Evolutionary conservation across 2,113 vertebrate genomes (phyloP).

Genomic region (Neomonachus schauinslandi): DNA sequence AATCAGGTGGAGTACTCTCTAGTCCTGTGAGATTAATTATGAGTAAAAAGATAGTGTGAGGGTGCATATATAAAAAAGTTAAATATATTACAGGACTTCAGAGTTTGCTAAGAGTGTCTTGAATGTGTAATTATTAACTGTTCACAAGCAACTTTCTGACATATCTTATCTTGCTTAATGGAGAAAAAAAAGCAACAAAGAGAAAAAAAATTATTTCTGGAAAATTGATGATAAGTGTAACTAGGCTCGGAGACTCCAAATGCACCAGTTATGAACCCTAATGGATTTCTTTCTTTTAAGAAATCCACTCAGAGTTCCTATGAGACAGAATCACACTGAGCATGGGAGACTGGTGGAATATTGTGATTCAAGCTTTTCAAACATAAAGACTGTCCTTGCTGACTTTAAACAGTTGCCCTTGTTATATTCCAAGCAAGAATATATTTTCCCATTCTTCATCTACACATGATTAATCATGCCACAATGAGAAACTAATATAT

Average conservation of each 20-base stretch:
- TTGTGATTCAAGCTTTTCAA: constrained; percentile 66
- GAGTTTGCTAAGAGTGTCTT: neutral
- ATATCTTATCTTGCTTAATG: neutral
- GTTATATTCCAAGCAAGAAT: constrained; percentile 71
- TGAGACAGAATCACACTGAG: neutral
- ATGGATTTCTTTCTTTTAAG: neutral
- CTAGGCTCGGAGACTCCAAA: neutral
- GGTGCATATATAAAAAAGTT: neutral
- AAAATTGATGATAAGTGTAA: neutral
- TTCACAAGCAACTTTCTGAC: neutral
- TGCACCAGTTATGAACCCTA: neutral
- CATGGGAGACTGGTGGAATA: neutral
- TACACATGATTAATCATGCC: constrained; percentile 54
- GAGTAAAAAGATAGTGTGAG: neutral
- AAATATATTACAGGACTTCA: neutral
- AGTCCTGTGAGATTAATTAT: neutral
- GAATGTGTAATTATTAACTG: neutral
- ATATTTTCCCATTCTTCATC: constrained; percentile 70
- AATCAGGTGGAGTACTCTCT: neutral
- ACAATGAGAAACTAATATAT: constrained; percentile 76
- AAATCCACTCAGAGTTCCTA: neutral
- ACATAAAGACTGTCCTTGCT: constrained; percentile 42
- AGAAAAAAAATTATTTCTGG: neutral
- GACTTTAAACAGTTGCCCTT: constrained; percentile 72
- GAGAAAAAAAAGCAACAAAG: neutral